Evolutionary conservation across 1,140 invertebrate genomes (phyloP).

Genomic region (Chymomyza costata): DNA sequence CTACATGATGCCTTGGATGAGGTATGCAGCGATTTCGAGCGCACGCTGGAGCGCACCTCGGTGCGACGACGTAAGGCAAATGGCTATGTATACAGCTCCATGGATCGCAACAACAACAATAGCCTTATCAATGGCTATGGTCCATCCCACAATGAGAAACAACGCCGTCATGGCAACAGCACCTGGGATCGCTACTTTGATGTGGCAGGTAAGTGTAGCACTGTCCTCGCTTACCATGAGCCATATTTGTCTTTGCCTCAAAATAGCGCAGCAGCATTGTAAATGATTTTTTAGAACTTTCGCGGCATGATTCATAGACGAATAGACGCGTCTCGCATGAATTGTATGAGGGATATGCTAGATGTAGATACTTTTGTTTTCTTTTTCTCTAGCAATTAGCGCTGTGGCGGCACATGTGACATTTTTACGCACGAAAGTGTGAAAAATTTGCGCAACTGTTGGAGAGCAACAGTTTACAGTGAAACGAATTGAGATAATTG

Average conservation of each 20-base stretch:
- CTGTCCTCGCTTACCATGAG: no score
- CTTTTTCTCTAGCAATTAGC: conserved; percentile 61
- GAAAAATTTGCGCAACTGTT: conserved; percentile 54
- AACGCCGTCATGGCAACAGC: conserved; percentile 42
- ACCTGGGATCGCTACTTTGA: conserved; percentile 65
- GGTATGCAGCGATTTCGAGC: conserved; percentile 85
- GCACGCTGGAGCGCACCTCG: conserved; percentile 79
- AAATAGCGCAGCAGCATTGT: no score
- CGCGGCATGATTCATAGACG: conserved; percentile 45
- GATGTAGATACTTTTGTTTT: conserved; percentile 38
- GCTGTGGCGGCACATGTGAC: conserved; percentile 54
- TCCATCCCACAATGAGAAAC: conserved; percentile 18
- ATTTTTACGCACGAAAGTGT: conserved; percentile 68
- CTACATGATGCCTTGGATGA: conserved; percentile 78
- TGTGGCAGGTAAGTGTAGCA: conserved; percentile 55
- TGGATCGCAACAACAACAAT: conserved; percentile 67
- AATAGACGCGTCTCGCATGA: conserved; percentile 20
- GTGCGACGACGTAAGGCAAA: conserved; percentile 46
- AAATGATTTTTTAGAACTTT: no score
- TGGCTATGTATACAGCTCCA: conserved; percentile 31
- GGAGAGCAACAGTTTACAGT: conserved; percentile 39
- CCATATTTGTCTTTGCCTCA: no score
- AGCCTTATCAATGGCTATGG: conserved; percentile 41
- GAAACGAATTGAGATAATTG: conserved; percentile 17
- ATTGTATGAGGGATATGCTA: conserved; percentile 15